Evolutionary conservation across 23 tunicate species (phyloP).

Genomic region (Ascidia mentula): DNA sequence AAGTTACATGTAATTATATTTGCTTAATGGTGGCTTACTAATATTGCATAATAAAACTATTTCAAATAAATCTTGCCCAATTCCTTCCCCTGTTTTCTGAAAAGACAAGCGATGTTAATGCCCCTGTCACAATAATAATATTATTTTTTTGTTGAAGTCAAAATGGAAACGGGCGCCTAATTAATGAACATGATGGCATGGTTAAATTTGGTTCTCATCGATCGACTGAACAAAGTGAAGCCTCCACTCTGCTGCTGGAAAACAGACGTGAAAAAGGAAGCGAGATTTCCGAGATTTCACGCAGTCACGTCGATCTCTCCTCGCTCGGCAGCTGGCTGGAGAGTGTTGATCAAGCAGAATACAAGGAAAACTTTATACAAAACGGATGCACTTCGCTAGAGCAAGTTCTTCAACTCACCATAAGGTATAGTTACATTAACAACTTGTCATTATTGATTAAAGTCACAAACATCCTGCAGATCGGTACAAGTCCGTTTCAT

Average conservation of each 20-base stretch:
- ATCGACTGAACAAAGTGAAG: neutral
- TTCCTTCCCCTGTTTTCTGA: too few relatives aligned
- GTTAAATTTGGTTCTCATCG: neutral
- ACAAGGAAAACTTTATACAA: conserved; percentile 56
- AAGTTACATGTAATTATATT: neutral
- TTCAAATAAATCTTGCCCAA: too few relatives aligned
- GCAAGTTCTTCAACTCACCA: conserved; percentile 56
- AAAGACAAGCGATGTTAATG: too few relatives aligned
- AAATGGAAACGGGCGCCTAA: conserved; percentile 7
- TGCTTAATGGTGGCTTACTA: neutral
- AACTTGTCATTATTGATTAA: neutral
- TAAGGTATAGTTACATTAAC: neutral
- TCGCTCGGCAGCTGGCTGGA: conserved; percentile 79
- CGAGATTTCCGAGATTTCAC: neutral
- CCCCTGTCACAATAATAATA: conserved; percentile 1
- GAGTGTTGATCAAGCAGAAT: conserved; percentile 59
- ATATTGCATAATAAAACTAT: too few relatives aligned
- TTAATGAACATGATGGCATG: neutral
- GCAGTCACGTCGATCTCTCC: neutral
- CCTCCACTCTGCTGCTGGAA: neutral
- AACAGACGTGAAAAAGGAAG: neutral
- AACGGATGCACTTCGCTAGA: conserved; percentile 80
- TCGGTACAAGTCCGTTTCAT: too few relatives aligned
- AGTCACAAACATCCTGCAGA: too few relatives aligned
- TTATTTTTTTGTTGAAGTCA: neutral